phyloP scores from a whole-genome alignment of 2,888 invertebrate species.

The Nephrotoma flavescens region DNA sequence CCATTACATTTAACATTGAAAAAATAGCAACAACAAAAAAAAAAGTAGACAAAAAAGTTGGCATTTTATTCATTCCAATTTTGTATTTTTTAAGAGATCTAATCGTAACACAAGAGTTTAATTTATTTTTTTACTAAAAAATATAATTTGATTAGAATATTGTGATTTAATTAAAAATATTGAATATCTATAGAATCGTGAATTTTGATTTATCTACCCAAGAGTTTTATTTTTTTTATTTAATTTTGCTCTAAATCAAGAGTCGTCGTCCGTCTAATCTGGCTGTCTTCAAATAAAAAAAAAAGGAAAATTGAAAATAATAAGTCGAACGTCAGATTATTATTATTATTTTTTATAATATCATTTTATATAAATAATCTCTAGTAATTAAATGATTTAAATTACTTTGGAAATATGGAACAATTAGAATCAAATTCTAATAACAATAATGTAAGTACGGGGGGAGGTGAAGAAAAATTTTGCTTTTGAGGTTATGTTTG shows the following conservation, averaged over 20 bases:
- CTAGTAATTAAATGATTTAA: not conserved
- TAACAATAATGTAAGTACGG: not conserved
- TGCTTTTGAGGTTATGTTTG: not conserved
- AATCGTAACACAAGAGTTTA: not conserved
- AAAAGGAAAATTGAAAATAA: not conserved
- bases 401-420: not conserved
- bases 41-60: not conserved
- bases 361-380: not conserved
- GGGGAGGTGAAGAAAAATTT: not conserved
- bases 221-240: not conserved
- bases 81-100: not conserved
- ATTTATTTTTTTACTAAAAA: not conserved
- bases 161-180: not conserved
- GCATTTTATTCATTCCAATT: not conserved
- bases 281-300: not conserved
- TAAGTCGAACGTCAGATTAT: not conserved
- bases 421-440: constrained; percentile 4
- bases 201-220: not conserved
- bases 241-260: not conserved
- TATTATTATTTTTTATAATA: not conserved
- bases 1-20: not conserved
- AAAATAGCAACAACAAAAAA: not conserved
- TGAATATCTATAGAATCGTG: not conserved
- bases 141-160: not conserved
- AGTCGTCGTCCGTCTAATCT: not conserved